Percentiles rank a stretch among this genome's conserved stretches.
phyloP scores from a whole-genome alignment of 2,113 vertebrate genomes.

The Poeciliopsis occidentalis region DNA sequence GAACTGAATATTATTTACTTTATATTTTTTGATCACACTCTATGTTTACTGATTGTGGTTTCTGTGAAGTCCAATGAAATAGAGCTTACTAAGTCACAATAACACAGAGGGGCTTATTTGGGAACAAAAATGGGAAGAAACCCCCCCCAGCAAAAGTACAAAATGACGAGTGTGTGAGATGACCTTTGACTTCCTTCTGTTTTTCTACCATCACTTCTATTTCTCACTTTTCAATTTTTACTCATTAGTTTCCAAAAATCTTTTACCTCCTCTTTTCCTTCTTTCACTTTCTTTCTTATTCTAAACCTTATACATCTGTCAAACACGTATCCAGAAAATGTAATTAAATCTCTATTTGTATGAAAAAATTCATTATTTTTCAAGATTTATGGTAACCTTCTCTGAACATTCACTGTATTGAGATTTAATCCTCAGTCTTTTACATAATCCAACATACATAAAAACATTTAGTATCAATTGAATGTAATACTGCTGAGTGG shows the following conservation, averaged over 20 bases:
- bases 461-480: neutral
- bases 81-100: no score
- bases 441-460: neutral
- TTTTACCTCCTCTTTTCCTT: neutral
- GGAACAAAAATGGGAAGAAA: neutral
- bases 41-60: neutral
- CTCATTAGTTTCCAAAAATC: no score
- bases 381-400: constrained; percentile 12
- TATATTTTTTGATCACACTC: neutral
- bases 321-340: neutral
- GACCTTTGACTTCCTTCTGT: neutral
- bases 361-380: constrained; percentile 10
- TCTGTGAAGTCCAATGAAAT: no score
- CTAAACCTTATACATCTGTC: neutral
- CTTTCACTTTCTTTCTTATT: neutral
- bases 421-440: constrained; percentile 22
- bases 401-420: constrained; percentile 24
- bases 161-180: neutral
- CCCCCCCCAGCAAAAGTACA: neutral
- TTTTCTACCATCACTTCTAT: neutral
- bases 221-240: neutral
- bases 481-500: constrained; percentile 48
- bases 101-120: neutral
- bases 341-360: neutral
- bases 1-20: neutral